These are phyloP conservation scores for Tauraco hartlaubi DNA, from an alignment of 2,797 vertebrate species.

Conservation along the genomic window DNA sequence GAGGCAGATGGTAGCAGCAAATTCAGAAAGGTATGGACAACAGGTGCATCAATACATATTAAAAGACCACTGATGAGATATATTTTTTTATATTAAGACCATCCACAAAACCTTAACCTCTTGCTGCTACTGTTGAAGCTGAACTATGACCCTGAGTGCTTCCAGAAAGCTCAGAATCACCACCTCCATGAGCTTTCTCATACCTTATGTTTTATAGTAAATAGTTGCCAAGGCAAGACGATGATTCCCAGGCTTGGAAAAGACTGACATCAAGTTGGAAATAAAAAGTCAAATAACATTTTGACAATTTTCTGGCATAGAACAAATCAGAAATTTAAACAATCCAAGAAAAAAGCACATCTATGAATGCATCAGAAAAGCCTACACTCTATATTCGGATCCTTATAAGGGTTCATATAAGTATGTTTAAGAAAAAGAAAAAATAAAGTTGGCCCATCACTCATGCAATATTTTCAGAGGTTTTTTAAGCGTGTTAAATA, in stretches of 20 bases:
- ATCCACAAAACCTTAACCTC: neutral
- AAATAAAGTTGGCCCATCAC: neutral
- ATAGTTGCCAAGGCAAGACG: neutral
- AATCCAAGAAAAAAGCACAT: neutral
- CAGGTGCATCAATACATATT: rapidly evolving
- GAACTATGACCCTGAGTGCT: neutral
- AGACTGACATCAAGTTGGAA: neutral
- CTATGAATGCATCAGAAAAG: neutral
- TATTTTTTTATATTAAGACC: neutral
- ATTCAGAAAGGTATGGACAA: neutral
- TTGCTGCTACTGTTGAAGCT: neutral
- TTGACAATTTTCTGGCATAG: neutral
- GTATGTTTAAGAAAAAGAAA: neutral
- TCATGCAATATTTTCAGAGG: neutral
- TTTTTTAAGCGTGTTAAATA: neutral
- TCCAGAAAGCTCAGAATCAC: neutral
- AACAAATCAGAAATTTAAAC: neutral
- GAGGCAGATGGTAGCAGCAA: neutral
- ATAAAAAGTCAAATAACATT: neutral
- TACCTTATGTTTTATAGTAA: neutral
- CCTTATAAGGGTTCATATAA: neutral
- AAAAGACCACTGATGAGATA: neutral
- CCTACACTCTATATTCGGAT: neutral
- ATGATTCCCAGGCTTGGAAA: neutral
- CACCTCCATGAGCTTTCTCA: neutral